phyloP scores from a whole-genome alignment of 2,797 vertebrate genomes.

The Gobio occitaniae region DNA sequence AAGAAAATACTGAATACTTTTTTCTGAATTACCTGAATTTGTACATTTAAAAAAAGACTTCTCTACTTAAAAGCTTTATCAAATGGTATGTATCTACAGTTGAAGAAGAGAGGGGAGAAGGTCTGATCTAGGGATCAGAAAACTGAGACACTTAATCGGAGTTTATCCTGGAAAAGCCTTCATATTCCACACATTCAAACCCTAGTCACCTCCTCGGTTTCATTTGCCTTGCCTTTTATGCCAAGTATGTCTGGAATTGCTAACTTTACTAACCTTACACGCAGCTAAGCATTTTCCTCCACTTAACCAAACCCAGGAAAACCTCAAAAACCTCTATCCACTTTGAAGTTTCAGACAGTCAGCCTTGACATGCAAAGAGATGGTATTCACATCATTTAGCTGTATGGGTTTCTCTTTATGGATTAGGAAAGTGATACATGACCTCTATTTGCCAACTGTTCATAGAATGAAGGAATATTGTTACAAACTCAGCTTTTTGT shows the following conservation, averaged over 20 bases:
- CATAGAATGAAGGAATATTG: conserved; percentile 66
- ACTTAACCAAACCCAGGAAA: conserved; percentile 42
- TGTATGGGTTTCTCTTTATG: not conserved
- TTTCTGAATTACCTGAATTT: not conserved
- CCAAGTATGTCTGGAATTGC: conserved; percentile 40
- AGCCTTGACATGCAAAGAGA: not conserved
- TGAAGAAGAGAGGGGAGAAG: not conserved
- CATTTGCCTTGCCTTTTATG: conserved; percentile 18
- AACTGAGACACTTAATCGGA: conserved; percentile 11
- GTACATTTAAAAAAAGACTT: not conserved
- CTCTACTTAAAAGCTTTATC: not conserved
- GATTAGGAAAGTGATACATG: not conserved
- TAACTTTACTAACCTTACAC: conserved; percentile 22
- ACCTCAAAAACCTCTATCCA: conserved; percentile 1
- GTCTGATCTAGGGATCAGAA: conserved; percentile 23
- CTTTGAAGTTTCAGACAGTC: conserved; percentile 3
- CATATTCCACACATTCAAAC: conserved; percentile 21
- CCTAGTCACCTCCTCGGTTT: conserved; percentile 7
- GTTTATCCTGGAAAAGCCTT: conserved; percentile 34
- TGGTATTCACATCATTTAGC: not conserved
- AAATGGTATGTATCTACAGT: not conserved
- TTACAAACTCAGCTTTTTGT: conserved; percentile 31
- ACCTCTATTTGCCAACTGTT: not conserved
- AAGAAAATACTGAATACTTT: not conserved
- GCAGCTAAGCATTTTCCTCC: conserved; percentile 42